Evolutionary conservation across 1,140 invertebrate species (phyloP).

Genomic region (Lasioglossum albipes): DNA sequence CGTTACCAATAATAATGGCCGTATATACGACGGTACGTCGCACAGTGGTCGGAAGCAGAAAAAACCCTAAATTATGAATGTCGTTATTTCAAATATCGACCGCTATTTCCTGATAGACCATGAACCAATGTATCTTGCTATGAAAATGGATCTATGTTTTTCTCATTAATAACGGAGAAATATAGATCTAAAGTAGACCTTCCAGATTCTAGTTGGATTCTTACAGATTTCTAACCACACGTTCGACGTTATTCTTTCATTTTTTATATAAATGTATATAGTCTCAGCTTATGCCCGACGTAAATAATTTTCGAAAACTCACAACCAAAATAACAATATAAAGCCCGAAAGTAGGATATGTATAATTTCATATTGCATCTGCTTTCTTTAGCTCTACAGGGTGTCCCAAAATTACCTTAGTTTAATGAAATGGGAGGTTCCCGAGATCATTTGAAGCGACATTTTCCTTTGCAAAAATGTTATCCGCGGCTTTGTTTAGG

Average conservation of each 20-base stretch:
- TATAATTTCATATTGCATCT: too few relatives aligned
- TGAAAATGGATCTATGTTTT: background rate
- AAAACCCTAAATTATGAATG: background rate
- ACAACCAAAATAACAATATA: background rate
- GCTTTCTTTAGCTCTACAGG: too few relatives aligned
- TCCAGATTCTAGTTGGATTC: background rate
- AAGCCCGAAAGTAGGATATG: background rate
- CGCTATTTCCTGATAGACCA: background rate
- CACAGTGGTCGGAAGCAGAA: background rate
- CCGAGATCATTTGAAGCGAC: too few relatives aligned
- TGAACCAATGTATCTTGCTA: background rate
- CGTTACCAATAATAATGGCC: too few relatives aligned
- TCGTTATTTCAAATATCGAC: background rate
- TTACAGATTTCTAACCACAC: background rate
- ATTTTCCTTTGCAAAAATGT: too few relatives aligned
- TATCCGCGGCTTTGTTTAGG: too few relatives aligned
- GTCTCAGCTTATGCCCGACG: background rate
- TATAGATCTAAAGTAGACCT: background rate
- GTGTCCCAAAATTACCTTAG: too few relatives aligned
- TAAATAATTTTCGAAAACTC: background rate
- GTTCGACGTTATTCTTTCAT: background rate
- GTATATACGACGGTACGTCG: too few relatives aligned
- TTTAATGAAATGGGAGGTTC: too few relatives aligned
- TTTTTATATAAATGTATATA: background rate
- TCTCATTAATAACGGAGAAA: conserved; percentile 1